phyloP scores from a whole-genome alignment of 2,113 vertebrate genomes.

The Rhinolophus sinicus region DNA sequence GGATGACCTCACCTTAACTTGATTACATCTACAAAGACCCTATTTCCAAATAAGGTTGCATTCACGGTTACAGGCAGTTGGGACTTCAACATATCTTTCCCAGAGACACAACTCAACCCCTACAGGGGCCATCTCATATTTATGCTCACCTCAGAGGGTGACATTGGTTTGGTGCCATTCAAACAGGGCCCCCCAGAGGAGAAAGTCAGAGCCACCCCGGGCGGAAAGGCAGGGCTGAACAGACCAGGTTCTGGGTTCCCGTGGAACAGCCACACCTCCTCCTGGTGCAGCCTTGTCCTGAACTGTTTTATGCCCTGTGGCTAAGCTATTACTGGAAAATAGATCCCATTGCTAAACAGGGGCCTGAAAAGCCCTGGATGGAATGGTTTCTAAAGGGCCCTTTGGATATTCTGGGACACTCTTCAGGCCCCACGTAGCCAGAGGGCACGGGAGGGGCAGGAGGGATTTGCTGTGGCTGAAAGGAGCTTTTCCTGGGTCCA shows the following conservation, averaged over 20 bases:
- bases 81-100: background rate
- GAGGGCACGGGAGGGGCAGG: background rate
- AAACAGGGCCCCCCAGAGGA: too few relatives aligned
- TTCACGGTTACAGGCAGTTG: background rate
- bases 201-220: background rate
- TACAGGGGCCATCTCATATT: background rate
- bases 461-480: background rate
- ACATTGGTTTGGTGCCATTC: background rate
- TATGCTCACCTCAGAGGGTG: background rate
- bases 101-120: background rate
- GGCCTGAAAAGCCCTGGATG: background rate
- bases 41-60: too few relatives aligned
- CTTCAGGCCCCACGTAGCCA: background rate
- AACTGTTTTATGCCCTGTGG: background rate
- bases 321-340: background rate
- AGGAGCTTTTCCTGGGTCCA: background rate
- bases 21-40: too few relatives aligned
- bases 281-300: background rate
- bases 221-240: background rate
- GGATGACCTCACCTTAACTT: too few relatives aligned
- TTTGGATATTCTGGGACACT: background rate
- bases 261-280: background rate
- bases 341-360: background rate
- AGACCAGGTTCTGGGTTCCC: background rate
- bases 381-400: background rate